A percentile compares a stretch with the other conserved stretches of the same genome.
These are phyloP conservation scores for Halocynthia roretzi DNA, from an alignment of 23 tunicate species.

Conservation along the genomic window DNA sequence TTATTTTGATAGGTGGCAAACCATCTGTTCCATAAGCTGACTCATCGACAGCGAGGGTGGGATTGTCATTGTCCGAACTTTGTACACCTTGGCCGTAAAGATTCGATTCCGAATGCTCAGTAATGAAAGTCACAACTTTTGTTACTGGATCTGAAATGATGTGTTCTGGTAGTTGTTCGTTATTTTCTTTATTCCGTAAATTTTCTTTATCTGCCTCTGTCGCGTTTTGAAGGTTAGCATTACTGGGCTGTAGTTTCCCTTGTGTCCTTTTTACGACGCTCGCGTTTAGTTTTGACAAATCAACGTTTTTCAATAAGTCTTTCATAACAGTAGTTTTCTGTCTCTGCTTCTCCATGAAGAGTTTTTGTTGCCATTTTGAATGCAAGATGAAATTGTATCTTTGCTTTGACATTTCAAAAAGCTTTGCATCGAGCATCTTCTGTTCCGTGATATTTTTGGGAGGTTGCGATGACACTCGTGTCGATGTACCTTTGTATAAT, in stretches of 20 bases:
- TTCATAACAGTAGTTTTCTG: conserved; percentile 70
- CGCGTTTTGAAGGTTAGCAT: no score
- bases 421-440: conserved; percentile 68
- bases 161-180: no score
- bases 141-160: no score
- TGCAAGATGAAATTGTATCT: conserved; percentile 77
- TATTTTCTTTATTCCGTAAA: no score
- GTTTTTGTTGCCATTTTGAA: conserved; percentile 73
- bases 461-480: conserved; percentile 61
- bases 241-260: neutral
- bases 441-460: conserved; percentile 82
- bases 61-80: neutral
- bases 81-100: neutral
- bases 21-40: neutral
- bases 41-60: neutral
- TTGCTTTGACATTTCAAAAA: conserved; percentile 82
- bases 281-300: conserved; percentile 33
- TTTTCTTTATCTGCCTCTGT: no score
- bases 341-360: conserved; percentile 71
- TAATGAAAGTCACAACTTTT: no score
- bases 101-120: no score
- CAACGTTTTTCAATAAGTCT: conserved; percentile 66
- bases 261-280: neutral
- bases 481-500: conserved; percentile 38
- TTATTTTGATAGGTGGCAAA: neutral